Evolutionary conservation across 2,113 vertebrate species (phyloP), one percentile per base, ranked within the genome.

Genomic region (Chauna torquata): DNA sequence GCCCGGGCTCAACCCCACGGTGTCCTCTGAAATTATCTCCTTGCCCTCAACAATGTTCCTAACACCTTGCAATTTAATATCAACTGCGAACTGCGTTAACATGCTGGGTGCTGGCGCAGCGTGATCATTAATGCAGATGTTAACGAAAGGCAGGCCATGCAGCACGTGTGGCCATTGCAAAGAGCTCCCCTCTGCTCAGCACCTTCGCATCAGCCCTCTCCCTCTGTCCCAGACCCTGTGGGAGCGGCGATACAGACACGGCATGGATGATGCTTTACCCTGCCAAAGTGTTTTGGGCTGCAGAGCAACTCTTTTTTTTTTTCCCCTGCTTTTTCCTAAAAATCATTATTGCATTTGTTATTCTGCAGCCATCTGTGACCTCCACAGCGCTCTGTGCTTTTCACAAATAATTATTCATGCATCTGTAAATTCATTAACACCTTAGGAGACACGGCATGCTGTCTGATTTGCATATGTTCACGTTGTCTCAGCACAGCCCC

Each of bases 331-430:
- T 66, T 34, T 54, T 44, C 38, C 38, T 65, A n/a, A 28, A 44
- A 44, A 69, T 16, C 32, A 8, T 62, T 40, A 36, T 28, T 9
- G n/a, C 30, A 9, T 78, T 91, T 75, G 42, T 91, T 83, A 42
- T 87, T 84, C 82, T 91, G 40, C 86, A 87, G 90, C 82, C 94
- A 88, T 93, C 96, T 94, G 92, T 71, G 89, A 94, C 92, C 96
- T 88, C 92, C 32, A 10, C 78, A 12, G 86, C 82, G 68, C 92
- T 22, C 91, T 7, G 12, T 58, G 84, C 95, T 90, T 94, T 90
- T 92, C 91, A 70, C 90, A 82, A 94, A n/a, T 82, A 49, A 96
- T 96, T 96, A 86, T 94, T 96, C 88, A 84, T 86, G 92, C 75
- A 25, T 82, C 96, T 84, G 11, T 76, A 94, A 95, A 86, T 91